Conservation (phyloP, 2,797 vertebrate genomes). For the Sebastes kiyomatsui region DNA sequence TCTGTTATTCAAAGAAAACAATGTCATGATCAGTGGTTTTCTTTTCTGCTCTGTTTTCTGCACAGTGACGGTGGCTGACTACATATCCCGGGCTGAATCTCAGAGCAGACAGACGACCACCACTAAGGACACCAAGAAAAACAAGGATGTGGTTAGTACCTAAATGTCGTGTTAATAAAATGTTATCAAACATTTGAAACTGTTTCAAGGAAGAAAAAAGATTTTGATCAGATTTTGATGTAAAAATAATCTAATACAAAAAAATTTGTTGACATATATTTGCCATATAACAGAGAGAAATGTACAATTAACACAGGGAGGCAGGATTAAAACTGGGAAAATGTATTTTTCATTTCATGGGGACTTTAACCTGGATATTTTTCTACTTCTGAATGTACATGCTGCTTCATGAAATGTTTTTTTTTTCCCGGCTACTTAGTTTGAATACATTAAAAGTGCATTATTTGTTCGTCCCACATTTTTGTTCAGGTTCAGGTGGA, state of each 20-base stretch:
- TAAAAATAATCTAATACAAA: too few species aligned
- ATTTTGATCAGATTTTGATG: too few species aligned
- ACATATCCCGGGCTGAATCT: constrained; percentile 98
- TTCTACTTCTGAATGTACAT: not conserved
- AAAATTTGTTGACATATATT: too few species aligned
- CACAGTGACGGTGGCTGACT: constrained; percentile 97
- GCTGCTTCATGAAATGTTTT: not conserved
- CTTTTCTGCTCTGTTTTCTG: not conserved
- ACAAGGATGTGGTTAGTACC: constrained; percentile 91
- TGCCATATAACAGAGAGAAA: too few species aligned
- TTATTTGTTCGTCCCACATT: not conserved
- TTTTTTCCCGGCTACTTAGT: not conserved
- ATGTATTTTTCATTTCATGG: too few species aligned
- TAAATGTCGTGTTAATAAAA: not conserved
- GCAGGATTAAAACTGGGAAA: too few species aligned
- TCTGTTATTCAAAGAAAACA: not conserved
- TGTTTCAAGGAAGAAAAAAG: too few species aligned
- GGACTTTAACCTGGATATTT: not conserved
- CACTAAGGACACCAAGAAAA: constrained; percentile 89
- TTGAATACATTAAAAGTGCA: not conserved
- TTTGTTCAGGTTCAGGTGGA: constrained; percentile 79
- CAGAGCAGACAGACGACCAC: constrained; percentile 93
- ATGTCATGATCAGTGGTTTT: not conserved
- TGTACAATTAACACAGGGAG: too few species aligned
- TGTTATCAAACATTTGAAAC: too few species aligned